Percentiles rank a stretch among this genome's conserved stretches.
phyloP scores from a whole-genome alignment of 1,140 invertebrate genomes.

The Oryctes rhinoceros region DNA sequence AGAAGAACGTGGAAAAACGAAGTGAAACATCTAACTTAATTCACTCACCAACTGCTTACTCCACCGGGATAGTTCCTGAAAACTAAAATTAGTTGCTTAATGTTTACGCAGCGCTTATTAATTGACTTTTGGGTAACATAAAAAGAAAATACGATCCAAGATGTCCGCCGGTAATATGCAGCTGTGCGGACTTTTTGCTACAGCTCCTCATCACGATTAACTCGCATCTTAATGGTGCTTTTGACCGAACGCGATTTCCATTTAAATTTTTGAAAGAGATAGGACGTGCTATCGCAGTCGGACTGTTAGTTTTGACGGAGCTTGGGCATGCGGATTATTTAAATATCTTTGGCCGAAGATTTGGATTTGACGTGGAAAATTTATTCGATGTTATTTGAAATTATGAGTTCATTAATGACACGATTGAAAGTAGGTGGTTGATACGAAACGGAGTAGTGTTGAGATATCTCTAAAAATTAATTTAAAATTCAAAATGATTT shows the following conservation, averaged over 20 bases:
- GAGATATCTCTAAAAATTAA: no score
- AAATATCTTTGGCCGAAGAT: no score
- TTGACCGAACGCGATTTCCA: conserved; percentile 7
- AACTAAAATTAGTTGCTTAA: conserved; percentile 34
- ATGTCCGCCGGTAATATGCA: conserved; percentile 29
- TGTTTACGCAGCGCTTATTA: conserved; percentile 34
- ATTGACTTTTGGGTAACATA: conserved; percentile 7
- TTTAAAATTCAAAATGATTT: no score
- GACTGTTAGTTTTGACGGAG: not conserved
- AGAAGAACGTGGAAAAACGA: not conserved
- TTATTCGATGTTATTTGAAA: no score
- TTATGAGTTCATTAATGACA: no score
- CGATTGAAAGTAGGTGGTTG: no score
- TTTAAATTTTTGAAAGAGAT: conserved; percentile 13
- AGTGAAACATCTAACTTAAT: not conserved
- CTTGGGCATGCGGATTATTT: not conserved
- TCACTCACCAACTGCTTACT: not conserved
- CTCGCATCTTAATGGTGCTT: conserved; percentile 6
- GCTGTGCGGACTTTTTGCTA: not conserved
- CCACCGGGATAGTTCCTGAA: not conserved
- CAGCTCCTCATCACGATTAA: conserved; percentile 19
- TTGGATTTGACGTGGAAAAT: no score
- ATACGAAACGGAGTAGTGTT: no score
- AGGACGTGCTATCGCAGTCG: not conserved
- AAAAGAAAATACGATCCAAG: not conserved